Conservation (phyloP, 2,797 vertebrate species). For the Pelodytes ibericus region DNA sequence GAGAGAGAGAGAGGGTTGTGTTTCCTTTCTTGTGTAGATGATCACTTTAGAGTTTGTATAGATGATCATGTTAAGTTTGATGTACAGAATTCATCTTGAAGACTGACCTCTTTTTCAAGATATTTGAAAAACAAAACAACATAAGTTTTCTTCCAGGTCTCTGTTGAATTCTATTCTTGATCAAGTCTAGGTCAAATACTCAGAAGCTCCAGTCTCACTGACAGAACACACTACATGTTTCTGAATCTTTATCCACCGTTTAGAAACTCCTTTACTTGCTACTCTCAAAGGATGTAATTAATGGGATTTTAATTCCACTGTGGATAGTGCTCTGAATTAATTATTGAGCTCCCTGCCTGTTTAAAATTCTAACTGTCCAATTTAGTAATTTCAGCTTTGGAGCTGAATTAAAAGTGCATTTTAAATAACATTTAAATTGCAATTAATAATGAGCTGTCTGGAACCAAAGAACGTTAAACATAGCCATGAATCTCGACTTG, state of each 20-base stretch:
- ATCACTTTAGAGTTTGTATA: no score
- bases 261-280: neutral
- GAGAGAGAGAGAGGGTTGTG: no score
- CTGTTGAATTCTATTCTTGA: no score
- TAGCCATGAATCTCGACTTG: neutral
- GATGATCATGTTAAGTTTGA: no score
- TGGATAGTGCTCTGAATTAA: constrained; percentile 27
- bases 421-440: neutral
- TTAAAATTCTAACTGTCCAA: constrained; percentile 31
- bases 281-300: constrained; percentile 21
- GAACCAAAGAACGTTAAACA: constrained; percentile 3
- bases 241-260: constrained; percentile 18
- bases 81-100: no score
- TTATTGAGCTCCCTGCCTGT: constrained; percentile 25
- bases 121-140: no score
- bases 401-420: constrained; percentile 9
- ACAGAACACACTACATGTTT: constrained; percentile 1
- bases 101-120: no score
- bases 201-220: neutral
- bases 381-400: constrained; percentile 6
- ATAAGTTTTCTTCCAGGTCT: no score
- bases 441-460: constrained; percentile 6
- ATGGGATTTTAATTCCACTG: constrained; percentile 32
- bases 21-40: no score
- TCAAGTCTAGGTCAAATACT: no score